Evolutionary conservation across 1,140 invertebrate species (phyloP), one percentile per base, ranked within the genome.

Genomic region (Schlechtendalia chinensis): DNA sequence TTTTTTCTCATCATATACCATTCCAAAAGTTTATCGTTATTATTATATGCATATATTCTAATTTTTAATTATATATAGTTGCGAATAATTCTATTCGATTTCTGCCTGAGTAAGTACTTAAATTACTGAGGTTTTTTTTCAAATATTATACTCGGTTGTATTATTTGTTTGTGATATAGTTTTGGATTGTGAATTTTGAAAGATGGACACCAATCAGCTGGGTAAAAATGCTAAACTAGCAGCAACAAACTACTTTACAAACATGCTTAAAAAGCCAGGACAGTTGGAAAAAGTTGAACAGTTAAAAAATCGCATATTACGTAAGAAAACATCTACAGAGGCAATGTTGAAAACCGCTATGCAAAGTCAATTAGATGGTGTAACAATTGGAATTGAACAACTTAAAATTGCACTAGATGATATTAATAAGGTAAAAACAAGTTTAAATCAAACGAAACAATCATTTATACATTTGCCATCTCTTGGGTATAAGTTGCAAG

Each of bases 261-360:
- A 93, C 85, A 93, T 98, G 89, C 89, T 99, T 83, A 94, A 98
- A 87, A 88, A 96, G 81, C 95, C 96, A 5, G 96, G 96, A 32
- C 97, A 98, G 84, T 86, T 99, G 81, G 97, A 99, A 86, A 98
- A 97, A 87, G 93, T 95, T 82, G 95, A 97, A 83, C 94, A 96
- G 85, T 94, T 95, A 83, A 95, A 93, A 84, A 90, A 91, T 83
- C 85, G 92, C 84, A 92, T 94, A 81, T 89, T 89, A 16, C 87
- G 93, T 22, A 95, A 96, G 82, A 93, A 98, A 87, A 94, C 95
- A 1, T 97, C 97, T 10, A 95, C 98, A 32, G 97, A 99, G 87
- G 95, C 96, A 17, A 94, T 98, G 90, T 86, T 99, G 22, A 98
- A 99, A 87, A 98, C 96, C n/a, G 96, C 96, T 10, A 96, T 99